These are phyloP conservation scores for Pachycephus smyrnensis DNA, from an alignment of 2,888 invertebrate genomes.

Conservation along the genomic window DNA sequence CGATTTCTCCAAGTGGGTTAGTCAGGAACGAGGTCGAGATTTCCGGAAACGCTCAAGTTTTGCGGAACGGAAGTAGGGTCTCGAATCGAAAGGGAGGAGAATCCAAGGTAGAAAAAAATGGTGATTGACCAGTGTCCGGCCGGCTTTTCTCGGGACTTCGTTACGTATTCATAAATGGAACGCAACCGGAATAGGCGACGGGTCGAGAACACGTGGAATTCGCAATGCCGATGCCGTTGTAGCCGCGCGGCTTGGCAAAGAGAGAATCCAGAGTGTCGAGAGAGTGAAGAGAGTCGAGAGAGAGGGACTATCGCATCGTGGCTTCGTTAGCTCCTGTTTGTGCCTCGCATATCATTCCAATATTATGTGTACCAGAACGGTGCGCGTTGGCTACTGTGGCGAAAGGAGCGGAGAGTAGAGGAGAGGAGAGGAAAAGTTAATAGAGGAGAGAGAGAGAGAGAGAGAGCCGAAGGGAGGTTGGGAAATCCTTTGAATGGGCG, in stretches of 20 bases:
- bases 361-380: conserved; percentile 17
- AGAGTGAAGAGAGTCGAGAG: background rate
- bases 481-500: no score
- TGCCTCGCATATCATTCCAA: conserved; percentile 21
- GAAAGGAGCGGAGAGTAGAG: background rate
- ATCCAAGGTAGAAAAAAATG: conserved; percentile 11
- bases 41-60: conserved; percentile 21
- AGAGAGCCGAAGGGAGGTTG: no score
- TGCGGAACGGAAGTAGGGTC: conserved; percentile 1
- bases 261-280: background rate
- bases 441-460: background rate
- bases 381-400: background rate
- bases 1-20: background rate
- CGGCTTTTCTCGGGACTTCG: conserved; percentile 46
- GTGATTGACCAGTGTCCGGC: conserved; percentile 20
- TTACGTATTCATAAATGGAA: conserved; percentile 60
- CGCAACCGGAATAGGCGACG: conserved; percentile 48
- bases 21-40: conserved; percentile 8
- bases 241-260: background rate
- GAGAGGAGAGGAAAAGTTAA: background rate
- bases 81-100: conserved; percentile 12
- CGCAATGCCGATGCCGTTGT: conserved; percentile 45
- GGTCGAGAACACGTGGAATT: conserved; percentile 48
- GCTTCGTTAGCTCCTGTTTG: conserved; percentile 34
- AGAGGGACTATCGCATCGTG: conserved; percentile 9